Conservation (phyloP, 2,888 invertebrate genomes). For the Mythimna ferrago region DNA sequence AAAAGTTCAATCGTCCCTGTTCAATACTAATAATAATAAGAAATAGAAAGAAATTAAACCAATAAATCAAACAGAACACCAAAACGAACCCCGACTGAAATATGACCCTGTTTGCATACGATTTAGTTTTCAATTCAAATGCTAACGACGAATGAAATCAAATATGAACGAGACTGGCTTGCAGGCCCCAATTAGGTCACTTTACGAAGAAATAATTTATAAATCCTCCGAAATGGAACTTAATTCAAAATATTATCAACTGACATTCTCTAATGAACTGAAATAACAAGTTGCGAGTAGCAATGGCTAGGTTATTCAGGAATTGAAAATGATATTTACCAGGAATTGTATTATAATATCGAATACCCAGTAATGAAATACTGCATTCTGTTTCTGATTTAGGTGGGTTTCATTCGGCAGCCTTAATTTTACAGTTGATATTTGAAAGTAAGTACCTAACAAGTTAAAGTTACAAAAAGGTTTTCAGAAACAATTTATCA, state of each 20-base stretch:
- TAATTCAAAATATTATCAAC: constrained; percentile 16
- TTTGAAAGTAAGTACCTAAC: background rate
- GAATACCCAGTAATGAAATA: background rate
- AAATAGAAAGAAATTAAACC: background rate
- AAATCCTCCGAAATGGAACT: constrained; percentile 15
- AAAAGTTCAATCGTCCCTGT: background rate
- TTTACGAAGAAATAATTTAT: constrained; percentile 26
- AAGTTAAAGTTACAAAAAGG: too few relatives aligned
- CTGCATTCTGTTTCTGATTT: background rate
- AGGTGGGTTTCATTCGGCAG: too few relatives aligned
- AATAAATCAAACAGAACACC: background rate
- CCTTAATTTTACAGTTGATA: background rate
- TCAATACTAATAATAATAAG: background rate
- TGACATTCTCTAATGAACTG: constrained; percentile 16
- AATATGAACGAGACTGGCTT: constrained; percentile 17
- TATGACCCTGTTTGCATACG: constrained; percentile 24
- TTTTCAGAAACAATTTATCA: too few relatives aligned
- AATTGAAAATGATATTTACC: constrained; percentile 5
- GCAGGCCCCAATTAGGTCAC: constrained; percentile 37
- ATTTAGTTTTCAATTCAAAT: constrained; percentile 38
- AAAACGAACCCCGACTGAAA: constrained; percentile 4
- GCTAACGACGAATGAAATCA: constrained; percentile 30
- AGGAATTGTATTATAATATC: background rate
- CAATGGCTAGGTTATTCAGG: background rate
- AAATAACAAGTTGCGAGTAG: constrained; percentile 8